phyloP scores from a whole-genome alignment of 92 coral and sea anemone genomes.

The Nematostella vectensis region DNA sequence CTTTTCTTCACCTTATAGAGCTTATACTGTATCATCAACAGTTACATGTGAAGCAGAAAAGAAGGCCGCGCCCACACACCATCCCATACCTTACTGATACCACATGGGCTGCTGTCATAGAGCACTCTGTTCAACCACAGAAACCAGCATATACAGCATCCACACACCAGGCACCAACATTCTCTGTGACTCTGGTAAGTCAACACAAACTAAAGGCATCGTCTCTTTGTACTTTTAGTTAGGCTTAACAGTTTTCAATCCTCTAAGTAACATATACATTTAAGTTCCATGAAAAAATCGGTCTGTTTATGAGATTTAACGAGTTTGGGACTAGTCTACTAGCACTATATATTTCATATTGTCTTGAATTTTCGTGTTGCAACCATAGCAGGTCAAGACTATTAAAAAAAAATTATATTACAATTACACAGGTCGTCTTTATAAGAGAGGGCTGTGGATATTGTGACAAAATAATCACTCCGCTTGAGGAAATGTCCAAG shows the following conservation, averaged over 20 bases:
- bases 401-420: too few relatives aligned
- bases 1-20: too few relatives aligned
- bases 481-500: constrained; percentile 53
- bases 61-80: neutral
- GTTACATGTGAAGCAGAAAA: neutral
- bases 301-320: too few relatives aligned
- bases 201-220: neutral
- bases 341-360: too few relatives aligned
- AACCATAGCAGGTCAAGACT: too few relatives aligned
- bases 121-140: constrained; percentile 47
- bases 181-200: constrained; percentile 43
- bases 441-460: constrained; percentile 68
- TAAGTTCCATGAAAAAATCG: too few relatives aligned
- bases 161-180: constrained; percentile 7
- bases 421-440: constrained; percentile 87
- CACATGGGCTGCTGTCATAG: constrained; percentile 49
- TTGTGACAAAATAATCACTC: constrained; percentile 58
- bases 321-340: too few relatives aligned
- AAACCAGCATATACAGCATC: too few relatives aligned
- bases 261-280: too few relatives aligned
- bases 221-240: neutral
- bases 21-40: too few relatives aligned
- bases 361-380: too few relatives aligned
- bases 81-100: constrained; percentile 44
- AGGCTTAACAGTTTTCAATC: neutral